A percentile compares a stretch with the other conserved stretches of the same genome.
Evolutionary conservation across 1,140 invertebrate species (phyloP).

Genomic region (Drosophila murphyi): DNA sequence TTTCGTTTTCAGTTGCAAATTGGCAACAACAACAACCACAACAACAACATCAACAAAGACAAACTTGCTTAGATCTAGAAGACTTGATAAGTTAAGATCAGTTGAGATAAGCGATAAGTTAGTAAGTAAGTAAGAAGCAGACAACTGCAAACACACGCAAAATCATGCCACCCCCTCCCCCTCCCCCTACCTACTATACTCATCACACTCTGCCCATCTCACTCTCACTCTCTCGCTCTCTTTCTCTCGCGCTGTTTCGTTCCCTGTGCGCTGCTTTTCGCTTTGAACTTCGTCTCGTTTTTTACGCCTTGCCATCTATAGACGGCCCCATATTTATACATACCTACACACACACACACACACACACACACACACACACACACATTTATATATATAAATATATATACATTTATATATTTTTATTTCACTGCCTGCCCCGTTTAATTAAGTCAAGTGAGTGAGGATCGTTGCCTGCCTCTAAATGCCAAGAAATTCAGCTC

Average conservation of each 20-base stretch:
- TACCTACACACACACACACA: constrained; percentile 41
- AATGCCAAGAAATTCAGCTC: constrained; percentile 71
- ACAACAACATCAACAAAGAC: too few species aligned
- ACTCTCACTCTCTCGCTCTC: background rate
- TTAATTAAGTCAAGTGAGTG: constrained; percentile 82
- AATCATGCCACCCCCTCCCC: background rate
- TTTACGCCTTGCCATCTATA: constrained; percentile 58
- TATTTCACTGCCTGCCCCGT: constrained; percentile 59
- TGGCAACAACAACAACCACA: constrained; percentile 6
- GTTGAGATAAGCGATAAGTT: constrained; percentile 67
- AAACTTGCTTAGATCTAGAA: constrained; percentile 30
- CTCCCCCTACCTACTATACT: background rate
- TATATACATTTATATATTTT: constrained; percentile 40
- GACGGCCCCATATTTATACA: constrained; percentile 42
- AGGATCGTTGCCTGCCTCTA: constrained; percentile 70
- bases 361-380: constrained; percentile 1
- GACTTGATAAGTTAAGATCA: constrained; percentile 33
- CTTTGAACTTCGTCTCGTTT: constrained; percentile 56
- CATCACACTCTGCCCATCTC: background rate
- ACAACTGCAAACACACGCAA: constrained; percentile 36
- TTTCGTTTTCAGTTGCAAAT: background rate
- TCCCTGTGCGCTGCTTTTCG: constrained; percentile 38
- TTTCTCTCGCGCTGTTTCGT: background rate
- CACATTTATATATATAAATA: background rate
- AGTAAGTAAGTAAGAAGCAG: constrained; percentile 38